Conservation (phyloP, 2,113 vertebrate species). For the Vidua macroura region DNA sequence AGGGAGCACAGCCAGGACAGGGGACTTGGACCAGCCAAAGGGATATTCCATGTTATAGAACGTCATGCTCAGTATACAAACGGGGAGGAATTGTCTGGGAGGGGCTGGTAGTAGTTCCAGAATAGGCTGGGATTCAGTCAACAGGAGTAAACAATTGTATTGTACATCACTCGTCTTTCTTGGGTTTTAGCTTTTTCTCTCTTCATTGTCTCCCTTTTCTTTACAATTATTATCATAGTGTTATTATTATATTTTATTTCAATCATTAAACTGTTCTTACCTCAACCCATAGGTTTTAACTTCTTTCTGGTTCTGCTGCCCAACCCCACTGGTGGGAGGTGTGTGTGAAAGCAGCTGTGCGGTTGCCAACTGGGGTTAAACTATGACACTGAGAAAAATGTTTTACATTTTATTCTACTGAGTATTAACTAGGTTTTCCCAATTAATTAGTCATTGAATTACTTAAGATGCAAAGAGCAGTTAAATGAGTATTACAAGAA, state of each 20-base stretch:
- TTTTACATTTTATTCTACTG: background rate
- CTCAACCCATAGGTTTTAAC: background rate
- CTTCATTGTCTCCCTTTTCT: background rate
- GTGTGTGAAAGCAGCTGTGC: background rate
- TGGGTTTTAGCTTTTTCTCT: background rate
- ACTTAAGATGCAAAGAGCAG: background rate
- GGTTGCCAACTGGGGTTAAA: background rate
- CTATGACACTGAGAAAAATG: background rate
- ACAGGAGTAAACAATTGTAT: background rate
- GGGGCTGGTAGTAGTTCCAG: background rate
- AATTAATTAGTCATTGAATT: conserved; percentile 8
- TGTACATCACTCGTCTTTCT: background rate
- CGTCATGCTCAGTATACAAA: background rate
- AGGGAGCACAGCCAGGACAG: background rate
- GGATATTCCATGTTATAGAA: background rate
- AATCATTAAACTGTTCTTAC: background rate
- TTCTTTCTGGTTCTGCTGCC: background rate
- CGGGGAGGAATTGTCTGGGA: background rate
- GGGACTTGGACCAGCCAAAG: background rate
- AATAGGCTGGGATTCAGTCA: accelerated
- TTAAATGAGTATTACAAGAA: background rate
- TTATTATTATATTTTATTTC: background rate
- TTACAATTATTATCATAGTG: background rate
- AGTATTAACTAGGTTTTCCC: background rate
- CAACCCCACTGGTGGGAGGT: background rate